Base-by-base conservation (phyloP, 2,888 invertebrate species). In the Anoplius nigerrimus region DNA sequence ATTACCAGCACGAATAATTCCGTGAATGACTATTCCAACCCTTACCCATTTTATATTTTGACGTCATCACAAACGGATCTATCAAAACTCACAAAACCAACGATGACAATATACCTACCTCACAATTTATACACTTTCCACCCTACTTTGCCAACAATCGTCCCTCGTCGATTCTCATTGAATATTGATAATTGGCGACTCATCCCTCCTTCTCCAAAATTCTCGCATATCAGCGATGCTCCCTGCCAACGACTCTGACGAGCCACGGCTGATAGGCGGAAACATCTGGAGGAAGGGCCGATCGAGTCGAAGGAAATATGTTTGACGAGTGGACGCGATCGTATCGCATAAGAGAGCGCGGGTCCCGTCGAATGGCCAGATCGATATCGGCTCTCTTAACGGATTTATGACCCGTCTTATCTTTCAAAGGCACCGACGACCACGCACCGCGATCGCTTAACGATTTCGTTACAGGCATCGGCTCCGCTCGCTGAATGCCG, bases 331-430 rank as follows among this genome's bases (percentile, higher is more conserved):
- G 68, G 16, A 68, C 59, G 68, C 66, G 78, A 77, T 79, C 67
- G 69, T 79, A 79, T 79, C 78, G 72, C 52, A 56, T 59, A 60
- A 61, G 27, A 61, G 60, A 67, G 64, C 59, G 43, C 24, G 55
- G 34, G 42, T 34, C 48, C 18, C 16, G n/a, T 48, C 48, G 48
- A 80, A 73, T 72, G 66, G 78, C n/a, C 70, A 78, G 82, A 82
- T 82, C 74, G 74, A 69, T 81, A 81, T 81, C 81, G 71, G 57
- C 46, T 48, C 43, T 72, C 73, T 80, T 79, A 77, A 76, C 73
- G 73, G 80, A 81, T 82, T 82, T 78, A 82, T 80, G 81, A 80
- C 55, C 75, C 52, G 59, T 65, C 69, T 79, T 80, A 81, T 80
- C 81, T 79, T 67, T 74, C 79, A 80, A 80, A 80, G 79, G 71